Evolutionary conservation across 2,797 vertebrate species (phyloP).

Genomic region (Chelonia mydas): DNA sequence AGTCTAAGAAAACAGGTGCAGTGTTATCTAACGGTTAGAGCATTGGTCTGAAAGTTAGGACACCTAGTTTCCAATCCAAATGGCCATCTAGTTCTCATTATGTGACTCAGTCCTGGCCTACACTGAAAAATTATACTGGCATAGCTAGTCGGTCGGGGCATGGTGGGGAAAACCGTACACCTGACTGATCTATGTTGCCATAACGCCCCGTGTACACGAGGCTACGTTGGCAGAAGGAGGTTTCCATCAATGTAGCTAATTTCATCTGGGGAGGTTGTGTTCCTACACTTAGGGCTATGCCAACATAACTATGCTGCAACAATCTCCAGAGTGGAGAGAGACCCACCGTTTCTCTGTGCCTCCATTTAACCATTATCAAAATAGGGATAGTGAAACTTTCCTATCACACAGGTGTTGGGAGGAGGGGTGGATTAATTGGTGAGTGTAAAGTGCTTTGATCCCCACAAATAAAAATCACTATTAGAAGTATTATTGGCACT

Average conservation of each 20-base stretch:
- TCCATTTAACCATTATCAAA: neutral
- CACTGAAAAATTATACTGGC: too few relatives aligned
- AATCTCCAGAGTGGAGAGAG: neutral
- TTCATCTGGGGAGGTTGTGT: too few relatives aligned
- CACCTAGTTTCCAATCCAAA: neutral
- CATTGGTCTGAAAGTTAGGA: neutral
- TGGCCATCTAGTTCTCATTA: neutral
- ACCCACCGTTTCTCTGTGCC: neutral
- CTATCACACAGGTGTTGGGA: rapidly evolving
- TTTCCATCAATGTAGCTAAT: too few relatives aligned
- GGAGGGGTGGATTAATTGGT: neutral
- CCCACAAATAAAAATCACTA: neutral
- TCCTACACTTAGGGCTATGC: neutral
- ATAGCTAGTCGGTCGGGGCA: too few relatives aligned
- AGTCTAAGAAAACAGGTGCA: neutral
- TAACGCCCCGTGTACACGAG: too few relatives aligned
- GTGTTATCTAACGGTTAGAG: neutral
- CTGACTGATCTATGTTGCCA: too few relatives aligned
- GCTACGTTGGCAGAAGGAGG: too few relatives aligned
- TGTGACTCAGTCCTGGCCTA: neutral
- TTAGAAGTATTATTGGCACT: neutral
- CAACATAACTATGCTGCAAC: neutral
- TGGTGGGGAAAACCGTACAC: too few relatives aligned
- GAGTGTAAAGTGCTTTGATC: neutral
- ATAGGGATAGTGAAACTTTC: neutral